Percentiles rank a stretch among this genome's conserved stretches.
Evolutionary conservation across 2,888 invertebrate species (phyloP).

Genomic region (Nemotelus nigrinus): DNA sequence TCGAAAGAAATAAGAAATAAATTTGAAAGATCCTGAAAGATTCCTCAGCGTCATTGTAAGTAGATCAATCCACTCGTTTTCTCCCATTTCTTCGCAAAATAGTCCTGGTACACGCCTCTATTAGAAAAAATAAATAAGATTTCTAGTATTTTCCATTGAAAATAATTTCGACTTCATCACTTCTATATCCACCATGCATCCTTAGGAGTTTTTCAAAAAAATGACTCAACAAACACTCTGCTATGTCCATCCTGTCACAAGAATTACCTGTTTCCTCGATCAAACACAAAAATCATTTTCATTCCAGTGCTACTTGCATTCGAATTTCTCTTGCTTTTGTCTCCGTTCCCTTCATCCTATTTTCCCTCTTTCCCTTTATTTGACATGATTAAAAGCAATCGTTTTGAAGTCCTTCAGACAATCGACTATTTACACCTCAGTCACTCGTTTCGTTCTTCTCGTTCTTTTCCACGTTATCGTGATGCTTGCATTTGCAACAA

Average conservation of each 20-base stretch:
- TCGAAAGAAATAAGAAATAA: too few species aligned
- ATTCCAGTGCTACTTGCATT: background rate
- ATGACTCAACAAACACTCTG: too few species aligned
- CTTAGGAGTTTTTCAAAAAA: too few species aligned
- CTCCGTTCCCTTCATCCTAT: background rate
- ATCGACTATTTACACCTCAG: conserved; percentile 35
- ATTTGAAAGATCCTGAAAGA: too few species aligned
- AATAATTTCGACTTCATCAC: too few species aligned
- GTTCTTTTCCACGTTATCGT: background rate
- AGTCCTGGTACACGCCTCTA: too few species aligned
- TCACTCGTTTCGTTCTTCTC: background rate
- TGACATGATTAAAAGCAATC: conserved; percentile 43
- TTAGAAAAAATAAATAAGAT: too few species aligned
- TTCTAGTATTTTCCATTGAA: too few species aligned
- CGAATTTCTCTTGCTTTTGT: background rate
- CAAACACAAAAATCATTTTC: background rate
- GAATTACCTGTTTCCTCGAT: background rate
- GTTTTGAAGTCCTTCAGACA: conserved; percentile 42
- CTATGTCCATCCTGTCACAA: background rate
- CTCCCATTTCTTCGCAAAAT: too few species aligned
- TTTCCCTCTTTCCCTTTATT: conserved; percentile 6
- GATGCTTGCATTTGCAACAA: background rate
- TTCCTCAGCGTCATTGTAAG: too few species aligned
- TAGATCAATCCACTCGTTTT: too few species aligned
- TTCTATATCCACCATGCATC: too few species aligned